phyloP scores from a whole-genome alignment of 1,140 invertebrate genomes.

The Oncopeltus fasciatus region DNA sequence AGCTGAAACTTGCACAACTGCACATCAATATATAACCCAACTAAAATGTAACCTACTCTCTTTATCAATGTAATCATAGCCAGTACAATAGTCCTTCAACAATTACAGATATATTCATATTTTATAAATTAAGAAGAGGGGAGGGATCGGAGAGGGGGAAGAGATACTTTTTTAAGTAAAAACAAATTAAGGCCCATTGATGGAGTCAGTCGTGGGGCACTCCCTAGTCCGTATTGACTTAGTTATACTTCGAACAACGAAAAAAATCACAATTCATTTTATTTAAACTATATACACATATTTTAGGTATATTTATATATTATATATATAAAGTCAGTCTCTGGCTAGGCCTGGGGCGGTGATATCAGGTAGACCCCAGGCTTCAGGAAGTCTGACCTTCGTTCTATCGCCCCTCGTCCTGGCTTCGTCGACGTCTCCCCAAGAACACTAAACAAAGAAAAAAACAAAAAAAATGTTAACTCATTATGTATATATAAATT shows the following conservation, averaged over 20 bases:
- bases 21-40: too few relatives aligned
- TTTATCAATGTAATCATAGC: too few relatives aligned
- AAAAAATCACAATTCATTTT: neutral
- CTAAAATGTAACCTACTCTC: too few relatives aligned
- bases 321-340: neutral
- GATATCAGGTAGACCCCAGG: neutral
- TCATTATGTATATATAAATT: too few relatives aligned
- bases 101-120: too few relatives aligned
- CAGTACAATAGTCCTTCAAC: too few relatives aligned
- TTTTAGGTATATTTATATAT: too few relatives aligned
- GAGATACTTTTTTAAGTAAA: conserved; percentile 3
- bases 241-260: neutral
- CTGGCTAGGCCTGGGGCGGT: neutral
- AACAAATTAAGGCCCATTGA: neutral
- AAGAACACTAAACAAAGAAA: neutral
- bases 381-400: neutral
- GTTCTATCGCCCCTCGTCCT: neutral
- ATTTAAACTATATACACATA: neutral
- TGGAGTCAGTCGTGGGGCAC: neutral
- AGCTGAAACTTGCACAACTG: too few relatives aligned
- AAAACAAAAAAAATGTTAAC: neutral
- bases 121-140: neutral
- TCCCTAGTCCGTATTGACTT: neutral
- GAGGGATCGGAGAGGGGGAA: neutral
- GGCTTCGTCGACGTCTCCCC: neutral